These are phyloP conservation scores for Rhinoraja longicauda DNA, from an alignment of 2,797 vertebrate species.

Conservation along the genomic window DNA sequence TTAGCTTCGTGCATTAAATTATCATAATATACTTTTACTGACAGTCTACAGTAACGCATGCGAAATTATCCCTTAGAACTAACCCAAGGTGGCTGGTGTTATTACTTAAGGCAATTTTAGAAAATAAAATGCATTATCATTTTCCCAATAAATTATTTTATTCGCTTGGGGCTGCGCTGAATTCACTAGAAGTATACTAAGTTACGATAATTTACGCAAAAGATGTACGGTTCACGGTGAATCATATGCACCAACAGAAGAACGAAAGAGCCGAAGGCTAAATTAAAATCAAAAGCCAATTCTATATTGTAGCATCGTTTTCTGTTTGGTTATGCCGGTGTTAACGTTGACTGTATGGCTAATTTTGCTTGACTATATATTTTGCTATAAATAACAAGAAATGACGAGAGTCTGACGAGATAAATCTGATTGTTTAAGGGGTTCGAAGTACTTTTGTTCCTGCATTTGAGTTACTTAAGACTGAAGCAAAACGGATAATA, in stretches of 20 bases:
- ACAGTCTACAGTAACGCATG: neutral
- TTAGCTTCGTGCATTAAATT: neutral
- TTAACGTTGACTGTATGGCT: neutral
- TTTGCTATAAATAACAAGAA: neutral
- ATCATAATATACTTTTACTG: neutral
- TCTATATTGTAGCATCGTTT: neutral
- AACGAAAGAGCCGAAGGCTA: neutral
- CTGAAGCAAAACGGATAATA: neutral
- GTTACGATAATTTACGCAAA: constrained; percentile 3
- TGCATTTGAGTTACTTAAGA: too few relatives aligned
- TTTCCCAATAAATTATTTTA: constrained; percentile 12
- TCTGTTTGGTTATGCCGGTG: neutral
- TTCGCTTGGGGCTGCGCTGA: neutral
- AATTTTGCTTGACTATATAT: neutral
- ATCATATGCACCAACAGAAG: neutral
- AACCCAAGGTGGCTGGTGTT: neutral
- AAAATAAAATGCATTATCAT: constrained; percentile 10
- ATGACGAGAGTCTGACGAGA: neutral
- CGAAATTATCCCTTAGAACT: too few relatives aligned
- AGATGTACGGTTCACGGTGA: neutral
- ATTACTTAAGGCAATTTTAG: neutral
- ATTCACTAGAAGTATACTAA: neutral
- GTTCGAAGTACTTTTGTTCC: neutral
- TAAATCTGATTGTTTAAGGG: too few relatives aligned
- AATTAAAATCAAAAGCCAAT: neutral